A percentile compares a stretch with the other conserved stretches of the same genome.
Evolutionary conservation across 2,797 vertebrate genomes (phyloP).

Genomic region (Coregonus sp.): DNA sequence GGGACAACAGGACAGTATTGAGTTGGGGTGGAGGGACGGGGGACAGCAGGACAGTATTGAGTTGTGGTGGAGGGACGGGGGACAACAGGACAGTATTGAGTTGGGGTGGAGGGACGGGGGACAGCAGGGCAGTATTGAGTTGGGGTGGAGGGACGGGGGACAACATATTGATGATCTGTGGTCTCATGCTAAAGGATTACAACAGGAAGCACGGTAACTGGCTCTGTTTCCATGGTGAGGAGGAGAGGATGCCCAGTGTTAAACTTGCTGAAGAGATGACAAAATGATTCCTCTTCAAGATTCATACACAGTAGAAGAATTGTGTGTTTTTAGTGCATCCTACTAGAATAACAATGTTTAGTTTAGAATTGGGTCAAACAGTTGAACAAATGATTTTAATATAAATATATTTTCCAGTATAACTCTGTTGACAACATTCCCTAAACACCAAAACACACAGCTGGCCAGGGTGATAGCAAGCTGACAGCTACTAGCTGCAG

Average conservation of each 20-base stretch:
- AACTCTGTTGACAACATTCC: background rate
- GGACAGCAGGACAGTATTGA: background rate
- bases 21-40: too few species aligned
- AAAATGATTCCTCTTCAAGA: too few species aligned
- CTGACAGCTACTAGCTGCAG: conserved; percentile 16
- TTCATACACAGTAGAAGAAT: too few species aligned
- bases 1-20: too few species aligned
- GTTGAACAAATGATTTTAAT: background rate
- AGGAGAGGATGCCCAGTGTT: background rate
- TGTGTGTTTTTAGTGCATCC: too few species aligned
- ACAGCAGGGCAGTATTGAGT: too few species aligned
- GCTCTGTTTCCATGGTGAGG: conserved; percentile 35
- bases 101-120: too few species aligned
- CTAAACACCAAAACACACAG: conserved; percentile 6
- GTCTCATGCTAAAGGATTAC: conserved; percentile 67
- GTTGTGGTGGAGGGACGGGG: background rate
- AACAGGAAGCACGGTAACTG: conserved; percentile 48
- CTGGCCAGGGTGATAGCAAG: background rate
- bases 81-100: too few species aligned
- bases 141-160: conserved; percentile 19
- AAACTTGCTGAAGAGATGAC: too few species aligned
- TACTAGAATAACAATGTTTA: too few species aligned
- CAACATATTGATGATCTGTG: conserved; percentile 64
- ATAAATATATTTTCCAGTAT: background rate
- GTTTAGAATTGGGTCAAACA: too few species aligned